A percentile compares a stretch with the other conserved stretches of the same genome.
phyloP scores from a whole-genome alignment of 2,797 vertebrate genomes.

The Poecile montanus region DNA sequence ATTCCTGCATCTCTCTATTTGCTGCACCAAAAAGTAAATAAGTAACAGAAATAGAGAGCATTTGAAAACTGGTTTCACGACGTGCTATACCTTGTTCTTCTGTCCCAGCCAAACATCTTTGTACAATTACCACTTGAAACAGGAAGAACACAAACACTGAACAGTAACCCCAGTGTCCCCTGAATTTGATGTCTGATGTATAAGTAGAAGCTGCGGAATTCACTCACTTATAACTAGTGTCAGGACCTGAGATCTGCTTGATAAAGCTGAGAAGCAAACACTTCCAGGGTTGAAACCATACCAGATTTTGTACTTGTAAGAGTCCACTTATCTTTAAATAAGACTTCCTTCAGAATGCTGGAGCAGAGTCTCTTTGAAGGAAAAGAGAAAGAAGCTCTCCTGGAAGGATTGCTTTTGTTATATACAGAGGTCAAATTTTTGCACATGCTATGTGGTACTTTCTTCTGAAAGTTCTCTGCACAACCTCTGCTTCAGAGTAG shows the following conservation, averaged over 20 bases:
- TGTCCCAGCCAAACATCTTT: not conserved
- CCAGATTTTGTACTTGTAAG: not conserved
- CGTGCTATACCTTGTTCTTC: not conserved
- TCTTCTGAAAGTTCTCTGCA: not conserved
- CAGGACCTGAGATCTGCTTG: not conserved
- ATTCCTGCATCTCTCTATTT: not conserved
- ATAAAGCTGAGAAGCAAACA: not conserved
- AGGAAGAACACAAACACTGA: not conserved
- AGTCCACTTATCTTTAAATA: not conserved
- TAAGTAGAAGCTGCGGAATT: not conserved
- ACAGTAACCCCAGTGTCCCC: not conserved
- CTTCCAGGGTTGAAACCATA: not conserved
- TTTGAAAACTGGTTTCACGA: not conserved
- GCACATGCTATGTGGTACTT: not conserved
- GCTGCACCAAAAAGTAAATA: not conserved
- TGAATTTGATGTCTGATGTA: not conserved
- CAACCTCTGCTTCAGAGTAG: not conserved
- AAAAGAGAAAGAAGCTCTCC: not conserved
- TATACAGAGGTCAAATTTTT: not conserved
- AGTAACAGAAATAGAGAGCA: not conserved
- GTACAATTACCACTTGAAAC: not conserved
- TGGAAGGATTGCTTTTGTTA: not conserved
- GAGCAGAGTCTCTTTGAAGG: not conserved
- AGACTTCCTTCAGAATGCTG: not conserved
- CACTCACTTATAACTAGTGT: not conserved